Evolutionary conservation across 2,888 invertebrate genomes (phyloP), one percentile per base, ranked within the genome.

Genomic region (Tyria jacobaeae): DNA sequence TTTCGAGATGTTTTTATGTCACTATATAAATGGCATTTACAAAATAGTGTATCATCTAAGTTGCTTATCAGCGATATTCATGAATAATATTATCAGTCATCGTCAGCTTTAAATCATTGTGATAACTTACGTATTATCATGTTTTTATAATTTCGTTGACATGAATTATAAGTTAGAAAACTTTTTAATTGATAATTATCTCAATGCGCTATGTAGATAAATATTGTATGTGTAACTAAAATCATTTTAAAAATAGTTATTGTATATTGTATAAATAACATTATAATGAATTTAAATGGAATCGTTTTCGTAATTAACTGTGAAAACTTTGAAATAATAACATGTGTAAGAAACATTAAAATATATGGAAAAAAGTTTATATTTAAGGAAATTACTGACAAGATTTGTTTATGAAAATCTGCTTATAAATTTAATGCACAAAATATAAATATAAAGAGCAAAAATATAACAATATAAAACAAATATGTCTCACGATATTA

Each of bases 91-190:
- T 75, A 71, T 71, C 72, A 70, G 75, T 70, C 70, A 80, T 81
- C 64, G 64, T 75, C 76, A 79, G 88, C 88, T 88, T 88, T 88
- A 88, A 87, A 71, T 69, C 80, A 86, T 86, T 87, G 88, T 88
- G 87, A 88, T 88, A 88, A 81, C 65, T 70, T 80, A 79, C 49
- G 34, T 69, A 59, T 56, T 63, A 53, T 56, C 0, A 57, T 9
- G 49, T 41, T 48, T 47, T 44, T 34, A 57, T 48, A 21, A 51
- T 60, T 55, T 44, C 21, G 44, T 55, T 60, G 27, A 12, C 7
- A 17, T 54, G 7, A 25, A 10, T 25, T 41, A 54, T 21, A 31
- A 27, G 12, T 10, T 1, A 25, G 51, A 37, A 53, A 5, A 57
- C 24, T 24, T 10, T 31, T 31, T 31, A 27, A 15, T 27, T 51